Conservation (phyloP, 2,888 invertebrate species). For the Pasiphila rectangulata region DNA sequence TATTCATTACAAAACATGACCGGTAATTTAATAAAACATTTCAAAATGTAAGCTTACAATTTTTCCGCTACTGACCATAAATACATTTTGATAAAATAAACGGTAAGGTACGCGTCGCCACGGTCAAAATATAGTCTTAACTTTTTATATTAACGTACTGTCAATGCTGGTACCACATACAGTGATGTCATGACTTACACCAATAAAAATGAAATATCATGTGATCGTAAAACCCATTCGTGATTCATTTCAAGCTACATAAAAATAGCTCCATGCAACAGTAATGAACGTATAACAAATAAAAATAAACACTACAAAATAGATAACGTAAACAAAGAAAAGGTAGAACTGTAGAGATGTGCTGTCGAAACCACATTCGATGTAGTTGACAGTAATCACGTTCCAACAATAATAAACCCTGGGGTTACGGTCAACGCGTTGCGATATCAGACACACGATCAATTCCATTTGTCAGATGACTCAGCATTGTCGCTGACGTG, state of each 20-base stretch:
- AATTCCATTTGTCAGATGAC: slow-evolving; percentile 78
- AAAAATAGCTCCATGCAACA: slow-evolving; percentile 63
- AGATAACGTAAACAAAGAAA: slow-evolving; percentile 11
- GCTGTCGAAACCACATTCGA: slow-evolving; percentile 50
- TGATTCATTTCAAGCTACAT: slow-evolving; percentile 59
- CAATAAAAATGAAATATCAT: slow-evolving; percentile 76
- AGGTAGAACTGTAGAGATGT: slow-evolving; percentile 44
- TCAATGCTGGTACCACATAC: slow-evolving; percentile 69
- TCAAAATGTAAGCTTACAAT: slow-evolving; percentile 39
- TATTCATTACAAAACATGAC: slow-evolving; percentile 32
- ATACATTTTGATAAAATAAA: slow-evolving; percentile 45
- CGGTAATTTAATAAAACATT: slow-evolving; percentile 42
- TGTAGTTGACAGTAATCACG: slow-evolving; percentile 75
- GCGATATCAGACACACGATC: slow-evolving; percentile 74
- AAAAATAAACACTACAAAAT: slow-evolving; percentile 40
- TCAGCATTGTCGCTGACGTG: slow-evolving; percentile 78
- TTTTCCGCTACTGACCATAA: slow-evolving; percentile 54
- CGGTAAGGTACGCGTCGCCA: slow-evolving; percentile 49
- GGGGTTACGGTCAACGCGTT: slow-evolving; percentile 78
- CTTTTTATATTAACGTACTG: slow-evolving; percentile 64
- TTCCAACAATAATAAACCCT: slow-evolving; percentile 71
- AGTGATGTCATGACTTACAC: slow-evolving; percentile 74
- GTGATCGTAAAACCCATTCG: slow-evolving; percentile 63
- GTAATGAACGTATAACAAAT: slow-evolving; percentile 46
- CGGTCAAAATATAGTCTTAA: slow-evolving; percentile 66